Conservation (phyloP, 2,888 invertebrate species). For the Graphium colonna region DNA sequence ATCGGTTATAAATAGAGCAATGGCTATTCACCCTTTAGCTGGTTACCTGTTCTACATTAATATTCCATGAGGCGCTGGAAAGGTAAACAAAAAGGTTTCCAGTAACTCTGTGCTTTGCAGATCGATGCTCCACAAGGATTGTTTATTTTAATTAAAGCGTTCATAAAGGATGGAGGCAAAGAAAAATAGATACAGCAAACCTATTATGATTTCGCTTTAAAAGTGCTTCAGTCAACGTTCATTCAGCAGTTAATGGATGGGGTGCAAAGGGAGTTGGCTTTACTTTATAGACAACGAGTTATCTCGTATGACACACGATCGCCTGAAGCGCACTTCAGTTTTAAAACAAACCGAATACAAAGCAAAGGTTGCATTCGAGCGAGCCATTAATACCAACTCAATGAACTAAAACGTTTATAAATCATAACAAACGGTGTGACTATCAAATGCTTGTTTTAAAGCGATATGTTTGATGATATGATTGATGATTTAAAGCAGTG, state of each 20-base stretch:
- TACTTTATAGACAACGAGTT: slow-evolving; percentile 2
- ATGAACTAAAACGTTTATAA: not conserved
- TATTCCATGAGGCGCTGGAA: not conserved
- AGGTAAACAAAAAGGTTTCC: not conserved
- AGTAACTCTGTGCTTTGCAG: not conserved
- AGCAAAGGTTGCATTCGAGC: not conserved
- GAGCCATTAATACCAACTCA: not conserved
- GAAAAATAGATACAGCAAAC: not conserved
- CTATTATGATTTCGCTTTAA: not conserved
- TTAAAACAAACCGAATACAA: not conserved
- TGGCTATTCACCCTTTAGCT: not conserved
- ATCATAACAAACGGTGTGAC: too few species aligned
- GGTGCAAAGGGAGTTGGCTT: slow-evolving; percentile 3
- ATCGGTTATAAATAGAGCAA: not conserved
- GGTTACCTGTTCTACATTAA: not conserved
- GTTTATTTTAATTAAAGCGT: not conserved
- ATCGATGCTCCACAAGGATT: not conserved
- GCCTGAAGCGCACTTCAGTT: not conserved
- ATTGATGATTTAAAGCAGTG: too few species aligned
- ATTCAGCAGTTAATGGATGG: not conserved
- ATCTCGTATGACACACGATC: slow-evolving; percentile 4
- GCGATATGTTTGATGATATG: too few species aligned
- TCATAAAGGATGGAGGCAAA: not conserved
- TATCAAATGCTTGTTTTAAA: too few species aligned
- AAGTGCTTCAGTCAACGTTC: not conserved